These are phyloP conservation scores for Acleris literana DNA, from an alignment of 2,888 invertebrate genomes.

Conservation along the genomic window DNA sequence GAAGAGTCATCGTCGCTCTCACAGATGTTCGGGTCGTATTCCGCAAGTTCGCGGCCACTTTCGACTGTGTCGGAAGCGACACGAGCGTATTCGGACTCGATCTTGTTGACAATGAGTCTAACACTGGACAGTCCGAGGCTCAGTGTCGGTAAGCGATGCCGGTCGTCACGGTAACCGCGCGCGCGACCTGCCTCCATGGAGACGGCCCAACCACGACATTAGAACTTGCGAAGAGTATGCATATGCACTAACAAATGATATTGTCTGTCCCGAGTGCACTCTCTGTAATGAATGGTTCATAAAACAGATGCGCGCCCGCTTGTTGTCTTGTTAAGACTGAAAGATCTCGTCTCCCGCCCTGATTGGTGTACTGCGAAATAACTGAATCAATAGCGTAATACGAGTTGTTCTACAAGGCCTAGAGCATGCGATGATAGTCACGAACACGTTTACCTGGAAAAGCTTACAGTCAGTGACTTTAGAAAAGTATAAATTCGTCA, in stretches of 20 bases:
- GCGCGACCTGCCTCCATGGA: constrained; percentile 76
- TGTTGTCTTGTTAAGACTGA: constrained; percentile 54
- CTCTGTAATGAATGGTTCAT: constrained; percentile 45
- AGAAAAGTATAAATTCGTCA: constrained; percentile 16
- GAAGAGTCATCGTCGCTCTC: constrained; percentile 67
- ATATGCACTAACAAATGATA: constrained; percentile 49
- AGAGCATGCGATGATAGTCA: constrained; percentile 11
- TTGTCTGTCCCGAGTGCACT: constrained; percentile 65
- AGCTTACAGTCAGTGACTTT: constrained; percentile 38
- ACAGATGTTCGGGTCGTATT: constrained; percentile 64
- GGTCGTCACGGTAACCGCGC: constrained; percentile 76
- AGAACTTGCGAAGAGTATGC: constrained; percentile 37
- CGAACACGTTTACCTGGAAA: constrained; percentile 45
- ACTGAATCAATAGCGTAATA: constrained; percentile 51
- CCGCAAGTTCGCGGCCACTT: constrained; percentile 60
- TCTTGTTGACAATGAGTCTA: constrained; percentile 77
- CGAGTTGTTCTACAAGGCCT: constrained; percentile 27
- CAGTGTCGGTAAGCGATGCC: constrained; percentile 65
- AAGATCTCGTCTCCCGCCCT: constrained; percentile 50
- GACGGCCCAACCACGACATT: constrained; percentile 66
- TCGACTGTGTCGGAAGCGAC: constrained; percentile 51
- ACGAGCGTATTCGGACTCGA: constrained; percentile 73
- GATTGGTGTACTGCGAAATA: constrained; percentile 50
- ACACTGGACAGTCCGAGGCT: constrained; percentile 77
- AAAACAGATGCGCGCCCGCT: constrained; percentile 58